Percentiles rank a stretch among this genome's conserved stretches.
These are phyloP conservation scores for Caenorhabditis zanzibari DNA, from an alignment of 2,888 invertebrate genomes.

Conservation along the genomic window DNA sequence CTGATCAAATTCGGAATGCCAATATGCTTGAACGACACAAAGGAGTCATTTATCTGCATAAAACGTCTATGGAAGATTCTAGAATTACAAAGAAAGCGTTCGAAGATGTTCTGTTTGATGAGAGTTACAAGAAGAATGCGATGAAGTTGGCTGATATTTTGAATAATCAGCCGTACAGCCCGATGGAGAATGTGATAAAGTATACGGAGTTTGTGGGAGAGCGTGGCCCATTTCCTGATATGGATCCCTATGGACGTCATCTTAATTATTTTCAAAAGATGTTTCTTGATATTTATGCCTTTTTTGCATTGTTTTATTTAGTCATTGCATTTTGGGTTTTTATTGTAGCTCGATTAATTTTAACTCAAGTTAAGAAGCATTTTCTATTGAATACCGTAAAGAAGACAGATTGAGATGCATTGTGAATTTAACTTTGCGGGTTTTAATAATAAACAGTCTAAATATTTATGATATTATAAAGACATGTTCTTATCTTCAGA, in stretches of 20 bases:
- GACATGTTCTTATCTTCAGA: too few species aligned
- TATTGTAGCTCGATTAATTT: not conserved
- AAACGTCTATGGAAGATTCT: slow-evolving; percentile 23
- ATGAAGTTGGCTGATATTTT: slow-evolving; percentile 37
- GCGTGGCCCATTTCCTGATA: slow-evolving; percentile 61
- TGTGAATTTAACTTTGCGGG: not conserved
- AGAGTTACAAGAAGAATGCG: slow-evolving; percentile 40
- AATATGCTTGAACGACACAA: slow-evolving; percentile 56
- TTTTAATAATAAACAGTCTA: not conserved
- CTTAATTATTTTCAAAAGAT: slow-evolving; percentile 56
- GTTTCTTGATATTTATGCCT: slow-evolving; percentile 47
- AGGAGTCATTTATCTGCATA: slow-evolving; percentile 40
- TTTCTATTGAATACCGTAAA: not conserved
- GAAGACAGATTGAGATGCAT: slow-evolving; percentile 1
- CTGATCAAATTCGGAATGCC: slow-evolving; percentile 63
- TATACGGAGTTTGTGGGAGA: slow-evolving; percentile 52
- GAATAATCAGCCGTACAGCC: slow-evolving; percentile 48
- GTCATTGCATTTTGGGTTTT: not conserved
- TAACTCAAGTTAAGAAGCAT: not conserved
- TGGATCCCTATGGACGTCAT: slow-evolving; percentile 58
- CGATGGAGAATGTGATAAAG: slow-evolving; percentile 51
- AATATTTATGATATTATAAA: too few species aligned
- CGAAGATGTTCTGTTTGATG: slow-evolving; percentile 32
- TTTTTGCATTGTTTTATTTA: slow-evolving; percentile 19
- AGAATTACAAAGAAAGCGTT: slow-evolving; percentile 11